Conservation (phyloP, 2,888 invertebrate genomes). For the Malacosoma neustria region DNA sequence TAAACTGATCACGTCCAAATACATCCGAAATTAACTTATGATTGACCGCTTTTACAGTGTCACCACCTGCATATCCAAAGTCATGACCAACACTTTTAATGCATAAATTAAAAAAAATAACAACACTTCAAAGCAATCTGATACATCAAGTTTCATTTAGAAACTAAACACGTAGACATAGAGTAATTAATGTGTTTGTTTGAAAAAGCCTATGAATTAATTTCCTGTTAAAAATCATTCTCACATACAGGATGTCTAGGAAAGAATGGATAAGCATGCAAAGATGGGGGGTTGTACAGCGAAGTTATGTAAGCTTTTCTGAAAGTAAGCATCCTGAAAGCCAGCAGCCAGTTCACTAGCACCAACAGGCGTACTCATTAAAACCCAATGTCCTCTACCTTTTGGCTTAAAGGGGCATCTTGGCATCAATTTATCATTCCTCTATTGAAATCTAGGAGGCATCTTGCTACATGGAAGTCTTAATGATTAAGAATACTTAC, state of each 20-base stretch:
- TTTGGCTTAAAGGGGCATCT: no score
- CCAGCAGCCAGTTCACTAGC: no score
- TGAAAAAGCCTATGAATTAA: not conserved
- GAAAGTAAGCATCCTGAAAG: no score
- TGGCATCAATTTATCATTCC: no score
- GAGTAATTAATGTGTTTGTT: not conserved
- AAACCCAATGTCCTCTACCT: no score
- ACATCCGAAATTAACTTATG: not conserved
- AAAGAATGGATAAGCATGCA: no score
- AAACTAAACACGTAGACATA: not conserved
- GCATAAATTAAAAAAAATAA: not conserved
- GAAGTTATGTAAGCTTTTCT: no score
- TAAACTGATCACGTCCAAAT: not conserved
- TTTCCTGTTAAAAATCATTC: not conserved
- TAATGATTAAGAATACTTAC: no score
- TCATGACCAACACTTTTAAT: not conserved
- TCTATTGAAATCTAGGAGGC: no score
- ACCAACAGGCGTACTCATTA: no score
- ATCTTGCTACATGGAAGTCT: no score
- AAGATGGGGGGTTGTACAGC: no score
- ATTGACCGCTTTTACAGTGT: not conserved
- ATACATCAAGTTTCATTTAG: not conserved
- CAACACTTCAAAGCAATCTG: not conserved
- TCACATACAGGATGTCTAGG: not conserved
- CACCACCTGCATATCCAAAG: not conserved